Base-by-base conservation (phyloP, 2,888 invertebrate genomes). In the Saturnia pavonia region DNA sequence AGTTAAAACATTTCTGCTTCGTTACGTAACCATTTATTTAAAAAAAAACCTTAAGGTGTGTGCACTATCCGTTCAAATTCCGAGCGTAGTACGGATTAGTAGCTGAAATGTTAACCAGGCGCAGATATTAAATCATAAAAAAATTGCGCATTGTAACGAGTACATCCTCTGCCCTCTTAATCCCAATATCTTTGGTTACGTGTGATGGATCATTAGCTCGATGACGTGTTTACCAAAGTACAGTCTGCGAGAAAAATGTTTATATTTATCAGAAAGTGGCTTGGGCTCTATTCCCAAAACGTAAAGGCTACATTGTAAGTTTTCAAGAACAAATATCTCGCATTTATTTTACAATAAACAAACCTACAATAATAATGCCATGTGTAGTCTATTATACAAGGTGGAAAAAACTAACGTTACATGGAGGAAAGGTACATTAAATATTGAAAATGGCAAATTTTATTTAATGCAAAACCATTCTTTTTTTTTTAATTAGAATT, bases 131-230 rank as follows among this genome's bases (percentile, higher is more conserved):
- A 85, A 83, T 83, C 78, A 83, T 83, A 77, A 72, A 82, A 54
- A 80, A 82, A 83, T 77, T 80, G 73, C 77, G 74, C 77, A 79
- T 79, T 75, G 77, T 75, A 81, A 78, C 74, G 75, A 71, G 74
- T 74, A 80, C 85, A 86, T 88, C 87, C 87, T 83, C 76, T 86
- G 90, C 82, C 88, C 91, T 85, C 88, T 80, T 91, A 82, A 88
- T 86, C 91, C 77, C 83, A 85, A 85, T 84, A 76, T 84, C 76
- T 78, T 79, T 76, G 74, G 77, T 82, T 80, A 76, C 77, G 76
- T 79, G 85, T 88, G 88, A 90, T 88, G 81, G 85, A 88, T 83
- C 77, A 80, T 81, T 82, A 75, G 80, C 76, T 82, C 82, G 81
- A 81, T 74, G 80, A 81, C 81, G 76, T 81, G 76, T 78, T 79